These are phyloP conservation scores for Piaya cayana DNA, from an alignment of 2,113 vertebrate genomes.

Conservation along the genomic window DNA sequence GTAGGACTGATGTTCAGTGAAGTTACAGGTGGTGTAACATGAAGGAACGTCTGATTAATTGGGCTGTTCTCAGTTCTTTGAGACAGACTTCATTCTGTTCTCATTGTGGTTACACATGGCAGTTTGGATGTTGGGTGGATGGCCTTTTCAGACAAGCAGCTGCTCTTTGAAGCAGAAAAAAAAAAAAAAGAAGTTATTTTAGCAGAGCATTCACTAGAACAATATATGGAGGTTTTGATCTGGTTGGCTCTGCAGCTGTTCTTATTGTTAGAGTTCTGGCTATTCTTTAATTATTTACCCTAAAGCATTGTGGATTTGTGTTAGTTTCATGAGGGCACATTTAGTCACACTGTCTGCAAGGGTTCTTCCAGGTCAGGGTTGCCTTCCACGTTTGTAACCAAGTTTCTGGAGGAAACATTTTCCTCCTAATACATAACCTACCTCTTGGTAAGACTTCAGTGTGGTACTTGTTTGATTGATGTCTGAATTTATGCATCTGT, in stretches of 20 bases:
- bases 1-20: background rate
- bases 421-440: background rate
- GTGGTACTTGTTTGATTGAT: background rate
- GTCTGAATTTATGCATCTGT: background rate
- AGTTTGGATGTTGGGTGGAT: background rate
- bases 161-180: slow-evolving; percentile 1
- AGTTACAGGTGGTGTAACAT: background rate
- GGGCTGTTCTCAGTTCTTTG: background rate
- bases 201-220: background rate
- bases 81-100: background rate
- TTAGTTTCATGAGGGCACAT: background rate
- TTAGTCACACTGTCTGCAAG: background rate
- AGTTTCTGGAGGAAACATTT: background rate
- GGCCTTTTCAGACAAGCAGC: background rate
- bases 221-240: slow-evolving; percentile 7
- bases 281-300: background rate
- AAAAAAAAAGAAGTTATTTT: background rate
- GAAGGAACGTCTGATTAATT: background rate
- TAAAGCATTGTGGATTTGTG: background rate
- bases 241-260: slow-evolving; percentile 14
- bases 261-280: background rate
- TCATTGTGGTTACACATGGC: background rate
- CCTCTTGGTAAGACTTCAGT: background rate
- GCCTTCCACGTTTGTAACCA: background rate
- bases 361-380: background rate